These are phyloP conservation scores for Numenius phaeopus DNA, from an alignment of 2,797 vertebrate genomes.

Conservation along the genomic window DNA sequence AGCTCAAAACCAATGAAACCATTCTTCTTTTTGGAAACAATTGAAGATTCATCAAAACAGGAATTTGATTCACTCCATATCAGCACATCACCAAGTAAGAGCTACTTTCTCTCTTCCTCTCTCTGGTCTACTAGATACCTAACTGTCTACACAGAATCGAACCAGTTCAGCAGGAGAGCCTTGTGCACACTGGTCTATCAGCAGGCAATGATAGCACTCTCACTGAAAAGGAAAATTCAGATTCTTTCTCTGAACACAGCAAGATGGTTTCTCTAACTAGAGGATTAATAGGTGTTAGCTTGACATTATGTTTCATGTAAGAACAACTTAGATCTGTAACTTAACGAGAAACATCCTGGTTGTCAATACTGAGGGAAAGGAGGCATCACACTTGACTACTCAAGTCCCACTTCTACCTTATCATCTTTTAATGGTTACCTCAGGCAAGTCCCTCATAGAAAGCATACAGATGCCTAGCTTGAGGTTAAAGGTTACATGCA, in stretches of 20 bases:
- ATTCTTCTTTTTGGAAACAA: background rate
- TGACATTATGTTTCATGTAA: background rate
- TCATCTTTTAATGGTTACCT: background rate
- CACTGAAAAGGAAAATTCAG: background rate
- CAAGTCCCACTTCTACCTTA: background rate
- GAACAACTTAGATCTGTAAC: background rate
- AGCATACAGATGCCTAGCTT: rapidly evolving
- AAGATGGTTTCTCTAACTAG: background rate
- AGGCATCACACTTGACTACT: background rate
- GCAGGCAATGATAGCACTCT: background rate
- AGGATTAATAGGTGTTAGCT: background rate
- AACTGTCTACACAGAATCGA: background rate
- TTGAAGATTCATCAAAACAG: background rate
- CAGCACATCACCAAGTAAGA: background rate
- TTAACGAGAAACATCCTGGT: background rate
- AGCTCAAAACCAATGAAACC: background rate
- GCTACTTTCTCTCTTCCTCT: background rate
- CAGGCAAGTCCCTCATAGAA: background rate
- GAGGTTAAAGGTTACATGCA: background rate
- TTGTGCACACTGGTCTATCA: rapidly evolving
- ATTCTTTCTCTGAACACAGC: background rate
- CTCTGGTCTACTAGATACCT: background rate
- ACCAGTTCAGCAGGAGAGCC: background rate
- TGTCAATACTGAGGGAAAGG: background rate
- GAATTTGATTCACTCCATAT: background rate